These are phyloP conservation scores for Gila orcuttii DNA, from an alignment of 2,113 vertebrate species.

Conservation along the genomic window DNA sequence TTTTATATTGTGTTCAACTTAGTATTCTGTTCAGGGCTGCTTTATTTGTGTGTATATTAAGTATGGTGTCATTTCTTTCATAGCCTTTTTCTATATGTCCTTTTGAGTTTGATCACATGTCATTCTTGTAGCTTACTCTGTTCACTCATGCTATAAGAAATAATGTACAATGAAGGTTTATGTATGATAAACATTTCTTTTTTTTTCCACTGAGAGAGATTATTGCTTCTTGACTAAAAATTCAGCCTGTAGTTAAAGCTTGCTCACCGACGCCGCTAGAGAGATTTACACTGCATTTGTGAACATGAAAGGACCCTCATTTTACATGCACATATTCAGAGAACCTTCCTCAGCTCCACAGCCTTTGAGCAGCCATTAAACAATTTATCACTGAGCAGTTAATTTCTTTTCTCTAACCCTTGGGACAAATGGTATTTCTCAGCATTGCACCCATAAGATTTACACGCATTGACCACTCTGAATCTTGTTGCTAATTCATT, in stretches of 20 bases:
- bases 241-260: slow-evolving; percentile 55
- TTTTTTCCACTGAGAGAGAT: slow-evolving; percentile 10
- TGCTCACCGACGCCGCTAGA: slow-evolving; percentile 57
- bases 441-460: slow-evolving; percentile 48
- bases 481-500: slow-evolving; percentile 36
- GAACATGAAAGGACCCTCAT: slow-evolving; percentile 73
- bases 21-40: slow-evolving; percentile 3
- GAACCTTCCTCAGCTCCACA: slow-evolving; percentile 68
- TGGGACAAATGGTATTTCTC: slow-evolving; percentile 53
- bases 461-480: slow-evolving; percentile 51
- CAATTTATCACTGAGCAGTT: slow-evolving; percentile 75
- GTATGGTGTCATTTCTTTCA: slow-evolving; percentile 17
- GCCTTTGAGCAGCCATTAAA: slow-evolving; percentile 79
- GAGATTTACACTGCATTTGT: slow-evolving; percentile 70
- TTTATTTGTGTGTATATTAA: slow-evolving; percentile 27
- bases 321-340: slow-evolving; percentile 71
- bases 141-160: slow-evolving; percentile 8
- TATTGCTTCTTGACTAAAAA: slow-evolving; percentile 58
- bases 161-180: slow-evolving; percentile 28
- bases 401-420: slow-evolving; percentile 67
- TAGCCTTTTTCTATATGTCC: neutral
- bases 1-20: slow-evolving; percentile 21
- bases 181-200: neutral
- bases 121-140: neutral
- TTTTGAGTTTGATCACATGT: neutral